Conservation (phyloP, 2,113 vertebrate species). For the Pangasianodon hypophthalmus region DNA sequence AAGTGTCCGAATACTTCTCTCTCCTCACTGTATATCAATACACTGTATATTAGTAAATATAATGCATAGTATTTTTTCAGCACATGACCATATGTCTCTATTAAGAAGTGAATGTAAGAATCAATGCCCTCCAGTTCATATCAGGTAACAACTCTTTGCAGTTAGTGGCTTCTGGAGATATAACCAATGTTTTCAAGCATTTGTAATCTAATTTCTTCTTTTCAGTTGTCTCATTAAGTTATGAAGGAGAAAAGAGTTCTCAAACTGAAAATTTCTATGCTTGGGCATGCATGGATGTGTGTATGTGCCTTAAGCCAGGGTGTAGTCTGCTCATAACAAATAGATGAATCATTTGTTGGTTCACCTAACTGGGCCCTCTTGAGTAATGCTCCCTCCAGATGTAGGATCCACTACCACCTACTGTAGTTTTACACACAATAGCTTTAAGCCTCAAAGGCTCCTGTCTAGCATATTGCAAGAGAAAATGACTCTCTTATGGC, state of each 20-base stretch:
- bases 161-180: background rate
- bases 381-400: constrained; percentile 13
- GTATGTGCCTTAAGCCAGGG: background rate
- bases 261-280: background rate
- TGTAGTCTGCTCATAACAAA: constrained; percentile 11
- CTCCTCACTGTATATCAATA: background rate
- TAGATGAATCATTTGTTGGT: constrained; percentile 22
- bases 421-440: background rate
- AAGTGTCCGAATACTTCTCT: too few species aligned
- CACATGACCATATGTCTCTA: background rate
- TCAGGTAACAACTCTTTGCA: background rate
- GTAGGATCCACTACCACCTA: background rate
- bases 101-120: background rate
- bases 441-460: background rate
- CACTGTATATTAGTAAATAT: background rate
- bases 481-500: background rate
- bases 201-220: background rate
- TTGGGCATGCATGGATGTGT: background rate
- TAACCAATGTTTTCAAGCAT: background rate
- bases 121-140: background rate
- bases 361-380: background rate
- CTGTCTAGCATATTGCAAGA: background rate
- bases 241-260: background rate
- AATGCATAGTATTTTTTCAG: background rate
- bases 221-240: background rate